Evolutionary conservation across 2,797 vertebrate species (phyloP).

Genomic region (Siniperca scherzeri): DNA sequence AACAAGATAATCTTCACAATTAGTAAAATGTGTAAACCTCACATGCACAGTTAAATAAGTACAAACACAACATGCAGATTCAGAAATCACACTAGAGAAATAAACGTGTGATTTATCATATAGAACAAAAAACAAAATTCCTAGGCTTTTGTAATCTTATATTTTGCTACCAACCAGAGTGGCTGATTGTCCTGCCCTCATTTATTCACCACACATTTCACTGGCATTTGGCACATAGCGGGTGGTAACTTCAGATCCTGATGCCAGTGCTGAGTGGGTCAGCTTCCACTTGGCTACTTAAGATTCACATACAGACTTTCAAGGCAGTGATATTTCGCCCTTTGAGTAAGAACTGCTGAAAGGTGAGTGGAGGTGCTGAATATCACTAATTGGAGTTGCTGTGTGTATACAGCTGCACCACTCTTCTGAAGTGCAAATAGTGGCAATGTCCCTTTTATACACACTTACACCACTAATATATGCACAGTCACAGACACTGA

Average conservation of each 20-base stretch:
- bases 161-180: background rate
- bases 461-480: slow-evolving; percentile 36
- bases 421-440: slow-evolving; percentile 67
- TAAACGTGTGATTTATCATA: background rate
- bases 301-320: slow-evolving; percentile 1
- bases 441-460: slow-evolving; percentile 37
- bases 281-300: background rate
- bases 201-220: background rate
- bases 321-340: background rate
- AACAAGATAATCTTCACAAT: background rate
- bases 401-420: slow-evolving; percentile 67
- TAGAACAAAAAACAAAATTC: background rate
- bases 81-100: background rate
- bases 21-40: background rate
- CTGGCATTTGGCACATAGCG: slow-evolving; percentile 16
- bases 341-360: slow-evolving; percentile 30
- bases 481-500: slow-evolving; percentile 59
- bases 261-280: slow-evolving; percentile 7
- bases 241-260: slow-evolving; percentile 20
- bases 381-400: background rate
- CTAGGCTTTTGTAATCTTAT: background rate
- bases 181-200: background rate
- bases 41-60: background rate
- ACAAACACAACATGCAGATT: background rate
- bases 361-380: slow-evolving; percentile 34